Conservation (phyloP, 2,797 vertebrate species). For the Hydrophis major region DNA sequence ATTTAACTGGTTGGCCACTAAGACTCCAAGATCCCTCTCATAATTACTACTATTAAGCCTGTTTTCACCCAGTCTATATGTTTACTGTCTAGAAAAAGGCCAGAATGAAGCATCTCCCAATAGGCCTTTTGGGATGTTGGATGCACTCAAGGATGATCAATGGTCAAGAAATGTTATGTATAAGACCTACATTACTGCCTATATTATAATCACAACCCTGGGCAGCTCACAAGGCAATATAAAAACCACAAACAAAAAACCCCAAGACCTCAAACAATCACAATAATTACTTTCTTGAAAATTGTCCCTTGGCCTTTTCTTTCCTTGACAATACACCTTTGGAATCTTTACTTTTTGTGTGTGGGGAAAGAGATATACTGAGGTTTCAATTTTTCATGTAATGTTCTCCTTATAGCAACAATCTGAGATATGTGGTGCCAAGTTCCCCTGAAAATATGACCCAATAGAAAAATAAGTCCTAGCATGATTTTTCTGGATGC, state of each 20-base stretch:
- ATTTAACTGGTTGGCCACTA: too few relatives aligned
- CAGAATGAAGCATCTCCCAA: background rate
- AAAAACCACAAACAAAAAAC: background rate
- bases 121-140: background rate
- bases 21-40: too few relatives aligned
- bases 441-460: too few relatives aligned
- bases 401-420: background rate
- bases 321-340: background rate
- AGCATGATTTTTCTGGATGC: too few relatives aligned
- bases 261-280: background rate
- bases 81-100: background rate
- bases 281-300: background rate
- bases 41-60: too few relatives aligned
- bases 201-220: background rate
- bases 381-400: background rate
- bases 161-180: background rate
- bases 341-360: background rate
- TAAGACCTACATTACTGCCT: background rate
- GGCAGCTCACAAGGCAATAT: background rate
- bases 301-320: background rate
- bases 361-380: fast-evolving
- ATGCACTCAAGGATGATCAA: background rate
- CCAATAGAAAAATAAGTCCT: too few relatives aligned
- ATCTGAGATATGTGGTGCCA: too few relatives aligned
- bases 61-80: too few relatives aligned